These are phyloP conservation scores for Tinamus guttatus DNA, from an alignment of 2,113 vertebrate species.

Conservation along the genomic window DNA sequence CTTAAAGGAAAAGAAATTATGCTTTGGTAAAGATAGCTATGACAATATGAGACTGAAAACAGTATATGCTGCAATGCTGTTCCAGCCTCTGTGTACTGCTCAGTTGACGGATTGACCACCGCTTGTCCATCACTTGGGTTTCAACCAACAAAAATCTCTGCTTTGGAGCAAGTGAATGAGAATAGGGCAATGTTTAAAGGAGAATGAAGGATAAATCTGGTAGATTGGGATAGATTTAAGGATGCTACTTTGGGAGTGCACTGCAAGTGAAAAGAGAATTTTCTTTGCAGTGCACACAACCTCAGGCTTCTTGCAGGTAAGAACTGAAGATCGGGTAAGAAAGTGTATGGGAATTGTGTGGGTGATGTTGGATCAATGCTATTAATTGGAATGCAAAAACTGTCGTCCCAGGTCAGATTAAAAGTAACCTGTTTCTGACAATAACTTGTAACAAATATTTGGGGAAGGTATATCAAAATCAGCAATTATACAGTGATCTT, in stretches of 20 bases:
- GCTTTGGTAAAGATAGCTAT: background rate
- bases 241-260: background rate
- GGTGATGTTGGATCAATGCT: slow-evolving; percentile 6
- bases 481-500: slow-evolving; percentile 44
- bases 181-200: background rate
- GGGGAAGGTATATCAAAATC: background rate
- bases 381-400: slow-evolving; percentile 49
- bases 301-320: background rate
- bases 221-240: background rate
- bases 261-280: background rate
- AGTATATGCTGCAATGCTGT: background rate
- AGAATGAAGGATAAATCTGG: background rate
- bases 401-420: slow-evolving; percentile 36
- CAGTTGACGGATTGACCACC: background rate
- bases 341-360: background rate
- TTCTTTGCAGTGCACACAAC: background rate
- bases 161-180: background rate
- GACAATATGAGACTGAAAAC: background rate
- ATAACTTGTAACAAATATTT: slow-evolving; percentile 59
- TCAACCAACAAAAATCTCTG: background rate
- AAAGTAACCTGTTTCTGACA: slow-evolving; percentile 46
- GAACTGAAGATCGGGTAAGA: background rate
- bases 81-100: background rate
- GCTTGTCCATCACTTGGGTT: background rate
- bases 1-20: background rate